Conservation (phyloP, 1,140 invertebrate species). For the Neomicropteryx cornuta region DNA sequence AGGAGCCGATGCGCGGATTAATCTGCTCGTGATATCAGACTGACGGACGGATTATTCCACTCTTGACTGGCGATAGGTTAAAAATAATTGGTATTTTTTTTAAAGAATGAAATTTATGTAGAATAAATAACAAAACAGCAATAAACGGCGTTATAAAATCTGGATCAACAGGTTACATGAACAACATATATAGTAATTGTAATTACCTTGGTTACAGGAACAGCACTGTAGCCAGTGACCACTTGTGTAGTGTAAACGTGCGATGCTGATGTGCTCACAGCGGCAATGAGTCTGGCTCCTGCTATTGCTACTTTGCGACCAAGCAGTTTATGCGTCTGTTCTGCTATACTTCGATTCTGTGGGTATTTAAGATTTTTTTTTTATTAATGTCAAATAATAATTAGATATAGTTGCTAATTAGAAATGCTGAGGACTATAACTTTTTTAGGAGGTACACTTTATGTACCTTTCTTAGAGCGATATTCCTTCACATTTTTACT, state of each 20-base stretch:
- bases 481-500: too few relatives aligned
- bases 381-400: too few relatives aligned
- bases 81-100: neutral
- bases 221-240: slow-evolving; percentile 10
- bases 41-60: too few relatives aligned
- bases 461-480: too few relatives aligned
- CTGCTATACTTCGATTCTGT: slow-evolving; percentile 16
- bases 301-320: slow-evolving; percentile 25
- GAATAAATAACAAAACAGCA: neutral
- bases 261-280: slow-evolving; percentile 21
- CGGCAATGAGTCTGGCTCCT: slow-evolving; percentile 23
- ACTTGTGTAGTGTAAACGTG: slow-evolving; percentile 27
- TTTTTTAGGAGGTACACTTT: too few relatives aligned
- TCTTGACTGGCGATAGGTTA: too few relatives aligned
- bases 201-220: neutral
- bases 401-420: too few relatives aligned
- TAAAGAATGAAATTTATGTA: neutral
- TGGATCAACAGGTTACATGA: neutral
- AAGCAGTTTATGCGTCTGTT: slow-evolving; percentile 20
- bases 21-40: too few relatives aligned
- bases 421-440: too few relatives aligned
- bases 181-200: neutral
- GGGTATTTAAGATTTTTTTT: slow-evolving; percentile 18
- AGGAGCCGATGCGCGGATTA: too few relatives aligned
- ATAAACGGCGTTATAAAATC: neutral